These are phyloP conservation scores for Hyposoter didymator DNA, from an alignment of 2,888 invertebrate genomes.

Conservation along the genomic window DNA sequence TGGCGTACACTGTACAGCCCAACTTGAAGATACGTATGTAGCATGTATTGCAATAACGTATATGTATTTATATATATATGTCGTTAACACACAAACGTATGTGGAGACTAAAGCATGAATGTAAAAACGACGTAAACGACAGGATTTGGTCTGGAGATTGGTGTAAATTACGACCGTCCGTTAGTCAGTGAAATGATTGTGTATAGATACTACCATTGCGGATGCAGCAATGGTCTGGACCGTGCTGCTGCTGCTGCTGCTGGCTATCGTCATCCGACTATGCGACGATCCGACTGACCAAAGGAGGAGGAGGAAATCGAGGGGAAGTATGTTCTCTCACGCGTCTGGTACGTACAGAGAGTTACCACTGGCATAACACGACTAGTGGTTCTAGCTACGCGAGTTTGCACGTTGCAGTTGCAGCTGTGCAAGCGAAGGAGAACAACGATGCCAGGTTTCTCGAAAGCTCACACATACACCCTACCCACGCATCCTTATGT, in stretches of 20 bases:
- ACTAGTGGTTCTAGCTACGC: constrained; percentile 49
- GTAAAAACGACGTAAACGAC: constrained; percentile 16
- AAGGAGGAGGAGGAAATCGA: constrained; percentile 25
- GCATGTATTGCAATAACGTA: constrained; percentile 38
- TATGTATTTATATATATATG: not conserved
- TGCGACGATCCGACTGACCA: constrained; percentile 54
- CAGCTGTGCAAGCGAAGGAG: constrained; percentile 64
- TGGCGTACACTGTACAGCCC: constrained; percentile 68
- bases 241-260: constrained; percentile 37
- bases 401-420: constrained; percentile 66
- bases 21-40: constrained; percentile 63
- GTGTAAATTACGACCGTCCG: constrained; percentile 14
- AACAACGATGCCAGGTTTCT: constrained; percentile 45
- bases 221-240: constrained; percentile 52
- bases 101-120: not conserved
- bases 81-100: not conserved
- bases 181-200: constrained; percentile 2
- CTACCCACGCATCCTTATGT: constrained; percentile 15
- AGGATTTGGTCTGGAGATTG: not conserved
- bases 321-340: constrained; percentile 18
- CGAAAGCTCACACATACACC: constrained; percentile 28
- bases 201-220: constrained; percentile 70
- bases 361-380: constrained; percentile 67
- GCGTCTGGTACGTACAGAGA: constrained; percentile 65
- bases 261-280: constrained; percentile 66